Conservation (phyloP, 2,113 vertebrate genomes). For the Onychorhynchus coronatus region DNA sequence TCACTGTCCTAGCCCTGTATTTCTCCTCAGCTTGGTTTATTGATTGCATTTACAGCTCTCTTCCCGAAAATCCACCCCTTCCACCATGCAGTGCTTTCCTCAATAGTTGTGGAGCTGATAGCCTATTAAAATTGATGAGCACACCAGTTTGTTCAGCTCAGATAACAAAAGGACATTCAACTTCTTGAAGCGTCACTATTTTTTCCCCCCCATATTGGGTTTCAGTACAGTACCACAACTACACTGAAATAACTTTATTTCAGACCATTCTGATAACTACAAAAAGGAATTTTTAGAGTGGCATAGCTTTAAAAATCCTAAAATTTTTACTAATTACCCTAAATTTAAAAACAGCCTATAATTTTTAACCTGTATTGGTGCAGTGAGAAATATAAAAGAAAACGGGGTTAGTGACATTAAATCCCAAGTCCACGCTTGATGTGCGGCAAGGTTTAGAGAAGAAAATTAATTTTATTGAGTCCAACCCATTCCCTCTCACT, state of each 20-base stretch:
- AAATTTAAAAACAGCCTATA: background rate
- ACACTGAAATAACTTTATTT: background rate
- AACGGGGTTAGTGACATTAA: background rate
- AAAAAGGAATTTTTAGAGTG: background rate
- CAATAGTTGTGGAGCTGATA: background rate
- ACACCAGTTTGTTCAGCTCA: background rate
- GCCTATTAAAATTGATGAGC: constrained; percentile 54
- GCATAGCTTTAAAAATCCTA: background rate
- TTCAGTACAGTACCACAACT: background rate
- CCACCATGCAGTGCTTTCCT: background rate
- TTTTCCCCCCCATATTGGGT: background rate
- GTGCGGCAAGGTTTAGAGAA: background rate
- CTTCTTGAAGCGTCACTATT: background rate
- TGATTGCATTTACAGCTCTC: background rate
- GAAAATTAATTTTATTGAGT: background rate
- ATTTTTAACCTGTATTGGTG: background rate
- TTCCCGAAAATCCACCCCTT: background rate
- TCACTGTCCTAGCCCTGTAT: background rate
- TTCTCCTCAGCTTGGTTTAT: background rate
- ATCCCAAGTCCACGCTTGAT: background rate
- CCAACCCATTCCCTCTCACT: background rate
- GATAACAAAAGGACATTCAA: background rate
- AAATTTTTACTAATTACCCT: background rate
- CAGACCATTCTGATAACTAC: background rate
- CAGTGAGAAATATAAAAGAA: background rate